Evolutionary conservation across 2,113 vertebrate genomes (phyloP).

Genomic region (Numenius arquata): DNA sequence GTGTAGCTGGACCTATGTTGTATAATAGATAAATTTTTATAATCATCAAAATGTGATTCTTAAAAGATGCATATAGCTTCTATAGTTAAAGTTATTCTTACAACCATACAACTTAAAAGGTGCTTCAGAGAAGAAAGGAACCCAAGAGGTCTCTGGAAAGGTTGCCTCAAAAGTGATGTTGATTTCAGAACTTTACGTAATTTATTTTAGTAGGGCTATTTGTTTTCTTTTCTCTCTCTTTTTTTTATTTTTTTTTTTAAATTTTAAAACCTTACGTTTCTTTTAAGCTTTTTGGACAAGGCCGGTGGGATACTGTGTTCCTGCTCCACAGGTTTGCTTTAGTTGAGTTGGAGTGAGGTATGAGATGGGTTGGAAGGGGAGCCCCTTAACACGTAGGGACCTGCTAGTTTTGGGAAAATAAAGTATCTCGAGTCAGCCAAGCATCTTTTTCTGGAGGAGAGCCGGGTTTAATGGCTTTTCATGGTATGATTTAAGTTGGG

Average conservation of each 20-base stretch:
- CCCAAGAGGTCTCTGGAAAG: slow-evolving; percentile 26
- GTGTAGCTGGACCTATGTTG: slow-evolving; percentile 84
- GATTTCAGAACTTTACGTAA: slow-evolving; percentile 39
- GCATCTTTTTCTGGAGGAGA: not conserved
- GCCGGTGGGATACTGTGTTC: not conserved
- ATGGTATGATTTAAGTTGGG: not conserved
- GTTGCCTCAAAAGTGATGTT: not conserved
- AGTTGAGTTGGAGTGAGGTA: not conserved
- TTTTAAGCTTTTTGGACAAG: not conserved
- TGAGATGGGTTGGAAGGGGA: not conserved
- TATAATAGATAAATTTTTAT: slow-evolving; percentile 82
- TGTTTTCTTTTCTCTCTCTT: not conserved
- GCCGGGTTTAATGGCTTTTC: not conserved
- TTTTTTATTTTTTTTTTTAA: not conserved
- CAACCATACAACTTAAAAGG: slow-evolving; percentile 70
- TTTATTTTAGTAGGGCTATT: slow-evolving; percentile 3
- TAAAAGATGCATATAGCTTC: slow-evolving; percentile 75
- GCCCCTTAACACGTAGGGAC: not conserved
- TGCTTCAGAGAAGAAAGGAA: slow-evolving; percentile 65
- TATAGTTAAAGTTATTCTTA: slow-evolving; percentile 72
- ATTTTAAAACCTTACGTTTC: not conserved
- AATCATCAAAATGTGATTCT: slow-evolving; percentile 80
- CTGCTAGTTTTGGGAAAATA: not conserved
- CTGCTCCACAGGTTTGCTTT: not conserved
- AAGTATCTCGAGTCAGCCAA: not conserved